These are phyloP conservation scores for Brachionus plicatilis DNA, from an alignment of 1,140 invertebrate species.

Conservation along the genomic window DNA sequence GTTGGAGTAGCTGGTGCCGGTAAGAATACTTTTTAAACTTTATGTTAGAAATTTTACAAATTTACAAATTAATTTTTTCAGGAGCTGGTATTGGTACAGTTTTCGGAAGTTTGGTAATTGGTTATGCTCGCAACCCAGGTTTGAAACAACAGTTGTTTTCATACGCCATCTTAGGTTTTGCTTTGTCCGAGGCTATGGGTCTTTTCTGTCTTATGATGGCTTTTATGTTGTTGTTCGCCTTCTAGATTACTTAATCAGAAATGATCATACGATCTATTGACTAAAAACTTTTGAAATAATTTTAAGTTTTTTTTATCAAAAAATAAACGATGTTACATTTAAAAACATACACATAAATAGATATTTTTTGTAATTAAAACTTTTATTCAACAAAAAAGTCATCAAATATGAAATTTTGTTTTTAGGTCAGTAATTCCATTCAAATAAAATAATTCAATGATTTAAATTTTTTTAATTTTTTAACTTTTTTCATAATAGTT, in stretches of 20 bases:
- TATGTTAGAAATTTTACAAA: too few relatives aligned
- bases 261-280: not conserved
- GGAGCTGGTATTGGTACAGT: slow-evolving; percentile 98
- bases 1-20: slow-evolving; percentile 98
- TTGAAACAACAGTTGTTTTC: slow-evolving; percentile 97
- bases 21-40: slow-evolving; percentile 53
- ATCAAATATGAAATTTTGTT: too few relatives aligned
- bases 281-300: too few relatives aligned
- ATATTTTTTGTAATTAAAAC: too few relatives aligned
- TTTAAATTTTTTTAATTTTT: too few relatives aligned
- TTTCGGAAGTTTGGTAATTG: slow-evolving; percentile 97
- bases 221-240: slow-evolving; percentile 66
- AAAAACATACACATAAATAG: too few relatives aligned
- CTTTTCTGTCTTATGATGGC: slow-evolving; percentile 99
- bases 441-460: too few relatives aligned
- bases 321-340: not conserved
- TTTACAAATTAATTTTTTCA: slow-evolving; percentile 52
- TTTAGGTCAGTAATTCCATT: too few relatives aligned
- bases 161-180: slow-evolving; percentile 97
- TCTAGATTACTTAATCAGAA: slow-evolving; percentile 5
- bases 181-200: slow-evolving; percentile 99
- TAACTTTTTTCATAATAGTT: too few relatives aligned
- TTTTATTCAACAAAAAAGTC: too few relatives aligned
- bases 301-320: not conserved
- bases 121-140: slow-evolving; percentile 94